These are phyloP conservation scores for Acrossocheilus fasciatus DNA, from an alignment of 2,797 vertebrate species.

Conservation along the genomic window DNA sequence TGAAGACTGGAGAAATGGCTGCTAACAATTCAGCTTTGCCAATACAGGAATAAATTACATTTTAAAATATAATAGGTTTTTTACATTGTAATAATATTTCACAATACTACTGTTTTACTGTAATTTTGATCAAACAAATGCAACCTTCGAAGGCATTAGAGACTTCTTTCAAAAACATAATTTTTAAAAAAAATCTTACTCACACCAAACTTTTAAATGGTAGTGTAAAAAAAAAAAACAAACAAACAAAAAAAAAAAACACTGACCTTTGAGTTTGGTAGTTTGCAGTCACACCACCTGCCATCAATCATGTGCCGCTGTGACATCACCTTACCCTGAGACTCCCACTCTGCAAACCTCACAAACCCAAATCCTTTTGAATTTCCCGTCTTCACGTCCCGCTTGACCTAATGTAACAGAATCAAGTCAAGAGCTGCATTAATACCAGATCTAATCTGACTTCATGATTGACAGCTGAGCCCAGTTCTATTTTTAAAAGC, in stretches of 20 bases:
- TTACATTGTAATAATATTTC: background rate
- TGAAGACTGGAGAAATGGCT: background rate
- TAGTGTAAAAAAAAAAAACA: background rate
- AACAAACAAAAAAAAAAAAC: background rate
- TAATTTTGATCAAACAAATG: background rate
- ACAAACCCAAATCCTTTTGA: slow-evolving; percentile 99
- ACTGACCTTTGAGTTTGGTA: slow-evolving; percentile 94
- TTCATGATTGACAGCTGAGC: background rate
- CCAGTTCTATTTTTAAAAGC: slow-evolving; percentile 15
- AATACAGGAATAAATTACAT: background rate
- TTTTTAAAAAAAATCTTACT: too few relatives aligned
- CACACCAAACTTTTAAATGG: background rate
- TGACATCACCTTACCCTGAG: slow-evolving; percentile 96
- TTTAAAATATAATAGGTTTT: background rate
- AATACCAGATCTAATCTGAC: background rate
- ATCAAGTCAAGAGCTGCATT: background rate
- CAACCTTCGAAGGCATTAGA: background rate
- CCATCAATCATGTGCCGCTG: slow-evolving; percentile 99
- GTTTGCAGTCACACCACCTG: slow-evolving; percentile 98
- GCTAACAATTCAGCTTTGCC: background rate
- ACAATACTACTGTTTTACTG: background rate
- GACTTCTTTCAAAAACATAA: background rate
- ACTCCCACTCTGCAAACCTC: slow-evolving; percentile 95
- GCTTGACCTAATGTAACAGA: slow-evolving; percentile 86
- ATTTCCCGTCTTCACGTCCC: slow-evolving; percentile 95